These are phyloP conservation scores for Haliclona indistincta DNA, from an alignment of 37 sponge, comb jelly and placozoan genomes.

Conservation along the genomic window DNA sequence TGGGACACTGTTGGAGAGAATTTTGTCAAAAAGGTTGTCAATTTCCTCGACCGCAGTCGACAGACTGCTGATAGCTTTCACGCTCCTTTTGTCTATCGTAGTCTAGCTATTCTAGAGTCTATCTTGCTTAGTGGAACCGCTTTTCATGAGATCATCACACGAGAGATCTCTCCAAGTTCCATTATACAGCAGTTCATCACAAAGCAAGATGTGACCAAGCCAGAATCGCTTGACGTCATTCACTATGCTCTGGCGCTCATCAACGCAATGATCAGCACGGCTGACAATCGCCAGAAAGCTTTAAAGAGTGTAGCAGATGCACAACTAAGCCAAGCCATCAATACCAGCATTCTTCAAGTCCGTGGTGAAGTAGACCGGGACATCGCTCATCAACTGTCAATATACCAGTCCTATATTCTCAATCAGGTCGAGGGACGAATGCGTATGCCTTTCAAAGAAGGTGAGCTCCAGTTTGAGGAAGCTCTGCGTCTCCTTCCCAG, in stretches of 20 bases:
- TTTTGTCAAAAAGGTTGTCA: constrained; percentile 80
- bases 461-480: constrained; percentile 50
- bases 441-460: constrained; percentile 43
- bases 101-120: constrained; percentile 72
- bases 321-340: constrained; percentile 22
- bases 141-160: constrained; percentile 38
- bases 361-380: constrained; percentile 59
- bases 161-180: constrained; percentile 37
- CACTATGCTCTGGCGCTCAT: constrained; percentile 70
- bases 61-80: constrained; percentile 23
- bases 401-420: constrained; percentile 68
- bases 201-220: neutral
- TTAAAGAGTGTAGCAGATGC: constrained; percentile 31
- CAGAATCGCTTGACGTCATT: constrained; percentile 49
- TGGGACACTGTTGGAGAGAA: constrained; percentile 75
- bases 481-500: constrained; percentile 55
- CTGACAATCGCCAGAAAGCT: constrained; percentile 15
- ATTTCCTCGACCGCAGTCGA: constrained; percentile 58
- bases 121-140: constrained; percentile 60
- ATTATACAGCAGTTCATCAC: constrained; percentile 40
- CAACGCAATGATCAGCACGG: constrained; percentile 75
- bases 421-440: constrained; percentile 63
- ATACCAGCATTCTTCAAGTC: constrained; percentile 29
- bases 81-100: constrained; percentile 45
- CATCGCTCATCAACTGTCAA: constrained; percentile 80